phyloP scores from a whole-genome alignment of 1,140 invertebrate genomes.

The Asbolus verrucosus region DNA sequence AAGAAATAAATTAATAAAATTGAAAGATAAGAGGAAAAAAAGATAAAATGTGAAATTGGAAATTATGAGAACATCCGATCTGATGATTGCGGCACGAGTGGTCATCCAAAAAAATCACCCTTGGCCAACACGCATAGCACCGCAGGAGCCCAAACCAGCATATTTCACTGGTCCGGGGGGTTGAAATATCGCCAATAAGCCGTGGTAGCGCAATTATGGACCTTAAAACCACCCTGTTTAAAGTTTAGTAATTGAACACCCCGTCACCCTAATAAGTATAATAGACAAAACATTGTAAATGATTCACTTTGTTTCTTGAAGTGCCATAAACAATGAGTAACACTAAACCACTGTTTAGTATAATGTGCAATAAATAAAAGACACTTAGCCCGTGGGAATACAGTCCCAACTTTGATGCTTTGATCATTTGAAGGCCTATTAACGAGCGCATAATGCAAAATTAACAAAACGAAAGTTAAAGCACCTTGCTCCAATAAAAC shows the following conservation, averaged over 20 bases:
- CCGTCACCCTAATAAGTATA: conserved; percentile 52
- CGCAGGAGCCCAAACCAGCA: conserved; percentile 49
- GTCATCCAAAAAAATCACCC: conserved; percentile 45
- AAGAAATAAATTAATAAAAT: too few relatives aligned
- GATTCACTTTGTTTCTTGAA: conserved; percentile 59
- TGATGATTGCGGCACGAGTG: conserved; percentile 39
- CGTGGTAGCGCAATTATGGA: conserved; percentile 1
- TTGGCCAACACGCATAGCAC: conserved; percentile 42
- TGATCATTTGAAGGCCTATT: conserved; percentile 45
- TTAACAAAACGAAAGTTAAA: too few relatives aligned
- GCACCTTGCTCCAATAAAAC: not conserved
- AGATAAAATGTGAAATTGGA: too few relatives aligned
- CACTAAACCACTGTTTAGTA: conserved; percentile 57
- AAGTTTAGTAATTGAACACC: conserved; percentile 24
- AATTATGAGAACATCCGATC: conserved; percentile 21
- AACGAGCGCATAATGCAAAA: too few relatives aligned
- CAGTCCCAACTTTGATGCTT: conserved; percentile 37
- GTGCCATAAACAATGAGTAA: conserved; percentile 58
- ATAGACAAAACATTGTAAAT: conserved; percentile 60
- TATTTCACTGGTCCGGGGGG: conserved; percentile 47
- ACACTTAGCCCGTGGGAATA: conserved; percentile 52
- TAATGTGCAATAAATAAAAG: conserved; percentile 56
- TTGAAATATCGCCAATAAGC: conserved; percentile 44
- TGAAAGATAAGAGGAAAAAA: too few relatives aligned
- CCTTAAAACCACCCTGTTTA: conserved; percentile 23